Base-by-base conservation (phyloP, 2,888 invertebrate genomes). In the Theretra japonica region DNA sequence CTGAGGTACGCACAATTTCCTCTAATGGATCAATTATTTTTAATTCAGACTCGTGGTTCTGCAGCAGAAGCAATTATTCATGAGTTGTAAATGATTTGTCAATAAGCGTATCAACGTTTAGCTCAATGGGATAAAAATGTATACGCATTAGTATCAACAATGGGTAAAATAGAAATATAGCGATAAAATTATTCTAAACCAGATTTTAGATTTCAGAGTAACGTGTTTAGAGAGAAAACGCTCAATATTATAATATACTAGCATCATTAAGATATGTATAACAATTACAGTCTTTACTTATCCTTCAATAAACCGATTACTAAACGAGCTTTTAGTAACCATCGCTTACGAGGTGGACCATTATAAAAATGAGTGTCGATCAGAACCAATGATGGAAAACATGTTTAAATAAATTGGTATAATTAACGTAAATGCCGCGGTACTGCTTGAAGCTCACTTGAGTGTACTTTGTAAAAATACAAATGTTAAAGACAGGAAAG, bases 201-300 rank as follows among this genome's bases (percentile, higher is more conserved):
- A 41, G 1, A 11, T 41, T 41, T 11, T 41, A 41, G 41, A 41
- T 41, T 11, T 41, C 41, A 11, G 3, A 41, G 41, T 41, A 41
- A 2, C 11, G 2, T n/a, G 19, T n/a, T n/a, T 53, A 19, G 53
- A 53, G 19, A 53, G 0, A 41, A 11, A 53, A 19, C n/a, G 2
- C 7, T 7, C n/a, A n/a, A 60, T 17, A n/a, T n/a, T n/a, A 60
- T 30, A 59, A 17, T 30, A 17, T 21, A 17, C 23, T 15, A 23
- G 23, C 41, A 48, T 48, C 17, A 79, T 77, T 77, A 76, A 73
- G 70, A 71, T 71, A 68, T 70, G 58, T 23, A 48, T 53, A 33
- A 48, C 33, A 11, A 48, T 60, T 48, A 58, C 58, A 48, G 59
- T 60, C n/a, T 48, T 48, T 50, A 59, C 50, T 60, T 60, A 33